Percentiles rank a stretch among this genome's conserved stretches.
Conservation (phyloP, 1,140 invertebrate genomes). For the Pseudomyrmex cubaensis region DNA sequence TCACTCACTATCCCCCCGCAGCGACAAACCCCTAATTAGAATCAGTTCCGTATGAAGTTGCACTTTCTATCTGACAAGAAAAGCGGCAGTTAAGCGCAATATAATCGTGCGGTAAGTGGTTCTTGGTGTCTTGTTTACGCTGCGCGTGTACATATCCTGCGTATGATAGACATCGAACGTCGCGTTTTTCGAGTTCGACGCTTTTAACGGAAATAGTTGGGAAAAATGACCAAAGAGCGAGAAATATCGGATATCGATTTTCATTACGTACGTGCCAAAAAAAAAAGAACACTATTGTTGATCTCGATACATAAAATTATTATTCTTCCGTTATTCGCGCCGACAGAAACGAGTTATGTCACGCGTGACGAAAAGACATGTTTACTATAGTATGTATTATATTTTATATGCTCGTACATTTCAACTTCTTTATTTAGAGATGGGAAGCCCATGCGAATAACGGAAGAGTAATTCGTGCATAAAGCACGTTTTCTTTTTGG, state of each 20-base stretch:
- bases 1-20: constrained; percentile 25
- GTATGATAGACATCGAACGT: neutral
- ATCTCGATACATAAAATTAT: no score
- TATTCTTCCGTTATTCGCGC: no score
- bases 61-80: constrained; percentile 23
- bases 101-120: constrained; percentile 1
- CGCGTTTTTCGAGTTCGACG: no score
- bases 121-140: neutral
- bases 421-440: neutral
- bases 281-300: no score
- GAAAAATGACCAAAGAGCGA: neutral
- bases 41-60: constrained; percentile 11
- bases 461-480: neutral
- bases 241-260: neutral
- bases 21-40: constrained; percentile 60
- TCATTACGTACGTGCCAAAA: no score
- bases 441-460: neutral
- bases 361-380: neutral
- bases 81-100: neutral
- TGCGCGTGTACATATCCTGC: neutral
- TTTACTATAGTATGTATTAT: neutral
- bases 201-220: neutral
- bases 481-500: neutral
- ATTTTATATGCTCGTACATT: neutral
- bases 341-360: neutral